Conservation (phyloP, 2,888 invertebrate genomes). For the Dryocosmus kuriphilus region DNA sequence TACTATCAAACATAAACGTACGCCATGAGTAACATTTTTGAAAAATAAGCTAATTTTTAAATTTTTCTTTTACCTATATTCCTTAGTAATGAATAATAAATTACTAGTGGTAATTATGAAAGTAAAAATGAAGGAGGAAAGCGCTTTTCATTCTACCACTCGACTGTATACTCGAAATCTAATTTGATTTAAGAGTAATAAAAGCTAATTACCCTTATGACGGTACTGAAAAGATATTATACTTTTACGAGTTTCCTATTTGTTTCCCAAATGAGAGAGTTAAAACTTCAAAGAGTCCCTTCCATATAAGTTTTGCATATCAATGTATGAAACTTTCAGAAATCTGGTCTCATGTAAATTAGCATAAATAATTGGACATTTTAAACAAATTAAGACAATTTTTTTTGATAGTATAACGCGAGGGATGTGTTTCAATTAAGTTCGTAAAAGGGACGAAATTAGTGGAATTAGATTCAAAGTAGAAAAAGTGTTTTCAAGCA, state of each 20-base stretch:
- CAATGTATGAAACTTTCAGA: background rate
- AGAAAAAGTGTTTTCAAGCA: slow-evolving; percentile 1
- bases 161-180: background rate
- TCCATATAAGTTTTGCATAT: background rate
- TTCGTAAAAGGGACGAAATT: background rate
- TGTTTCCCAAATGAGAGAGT: slow-evolving; percentile 13
- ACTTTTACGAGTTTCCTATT: slow-evolving; percentile 13
- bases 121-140: slow-evolving; percentile 2
- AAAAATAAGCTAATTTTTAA: background rate
- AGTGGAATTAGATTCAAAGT: slow-evolving; percentile 5
- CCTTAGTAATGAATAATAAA: background rate
- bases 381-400: background rate
- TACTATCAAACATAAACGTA: background rate
- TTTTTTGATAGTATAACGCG: background rate
- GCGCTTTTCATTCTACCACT: background rate
- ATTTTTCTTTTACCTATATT: background rate
- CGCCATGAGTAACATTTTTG: background rate
- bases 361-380: background rate
- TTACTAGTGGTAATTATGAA: background rate
- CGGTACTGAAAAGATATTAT: slow-evolving; percentile 21
- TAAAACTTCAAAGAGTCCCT: background rate
- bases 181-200: slow-evolving; percentile 29
- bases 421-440: background rate
- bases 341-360: background rate
- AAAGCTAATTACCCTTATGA: slow-evolving; percentile 20